Base-by-base conservation (phyloP, 2,888 invertebrate genomes). In the Harmothoe impar region DNA sequence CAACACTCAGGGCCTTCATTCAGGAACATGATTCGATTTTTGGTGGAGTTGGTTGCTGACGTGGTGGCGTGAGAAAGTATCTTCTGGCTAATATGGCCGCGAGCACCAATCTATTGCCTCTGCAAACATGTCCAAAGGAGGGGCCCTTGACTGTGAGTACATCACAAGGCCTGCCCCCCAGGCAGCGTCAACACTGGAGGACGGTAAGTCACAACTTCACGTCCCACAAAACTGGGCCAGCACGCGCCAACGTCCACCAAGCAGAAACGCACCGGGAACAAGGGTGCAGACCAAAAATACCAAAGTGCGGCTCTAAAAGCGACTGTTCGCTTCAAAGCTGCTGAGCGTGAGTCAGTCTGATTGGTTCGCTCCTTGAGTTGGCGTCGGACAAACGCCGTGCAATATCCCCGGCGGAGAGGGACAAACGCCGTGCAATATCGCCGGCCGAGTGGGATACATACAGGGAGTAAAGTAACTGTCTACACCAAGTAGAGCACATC, bases 141-240 rank as follows among this genome's bases (percentile, higher is more conserved):
- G 15, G 35, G 5, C 81, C 43, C 35, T 1, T 86, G 86, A 54
- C 86, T 25, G 86, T 52, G 52, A 54, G 31, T 5, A 54, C 86
- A 86, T 86, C 86, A 86, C 52, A 86, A 84, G 86, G 86, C 29
- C 20, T 86, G 84, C 86, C 86, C 56, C 54, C 54, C 0, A 86
- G 86, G 43, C n/a, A 43, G n/a, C 72, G 31, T 72, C 72, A 72
- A 72, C 72, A 72, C 72, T n/a, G 62, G 72, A 15, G 72, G 29
- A 72, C 25, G 31, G 5, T 72, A 72, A 72, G 72, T 72, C 72
- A 72, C 29, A 29, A 72, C 72, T 72, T 25, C 29, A n/a, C 17
- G 72, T 72, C 72, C 29, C 72, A 29, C 29, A 25, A 25, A 62
- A 72, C 72, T 31, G 72, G 25, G 72, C 25, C 29, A 72, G 25